Conservation (phyloP, 2,113 vertebrate species). For the Gorsachius goisagi region DNA sequence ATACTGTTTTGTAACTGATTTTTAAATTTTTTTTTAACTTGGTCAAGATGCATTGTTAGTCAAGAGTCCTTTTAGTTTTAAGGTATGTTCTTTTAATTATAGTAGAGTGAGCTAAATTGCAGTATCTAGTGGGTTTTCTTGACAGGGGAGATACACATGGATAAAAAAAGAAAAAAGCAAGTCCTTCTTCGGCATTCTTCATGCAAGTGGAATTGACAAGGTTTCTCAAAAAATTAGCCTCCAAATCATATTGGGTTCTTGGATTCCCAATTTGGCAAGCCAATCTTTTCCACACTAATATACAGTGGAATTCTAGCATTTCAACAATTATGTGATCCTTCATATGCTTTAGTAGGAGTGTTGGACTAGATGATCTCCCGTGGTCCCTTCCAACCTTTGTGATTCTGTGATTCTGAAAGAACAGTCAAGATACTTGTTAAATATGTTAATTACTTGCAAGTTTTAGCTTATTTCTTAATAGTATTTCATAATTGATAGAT, state of each 20-base stretch:
- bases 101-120: not conserved
- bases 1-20: not conserved
- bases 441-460: not conserved
- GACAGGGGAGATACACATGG: not conserved
- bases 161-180: fast-evolving
- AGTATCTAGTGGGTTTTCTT: not conserved
- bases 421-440: not conserved
- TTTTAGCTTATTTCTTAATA: not conserved
- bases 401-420: not conserved
- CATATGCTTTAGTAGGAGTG: too few relatives aligned
- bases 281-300: not conserved
- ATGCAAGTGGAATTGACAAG: not conserved
- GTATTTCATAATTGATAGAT: not conserved
- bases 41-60: not conserved
- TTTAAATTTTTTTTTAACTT: not conserved
- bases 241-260: not conserved
- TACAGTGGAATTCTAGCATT: not conserved
- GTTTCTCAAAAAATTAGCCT: not conserved
- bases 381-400: too few relatives aligned
- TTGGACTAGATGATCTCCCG: too few relatives aligned
- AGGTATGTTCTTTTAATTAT: not conserved
- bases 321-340: not conserved
- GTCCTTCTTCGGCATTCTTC: not conserved
- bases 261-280: not conserved
- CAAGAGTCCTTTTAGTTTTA: not conserved